phyloP scores from a whole-genome alignment of 2,888 invertebrate species.

The Campopleginae sp. region DNA sequence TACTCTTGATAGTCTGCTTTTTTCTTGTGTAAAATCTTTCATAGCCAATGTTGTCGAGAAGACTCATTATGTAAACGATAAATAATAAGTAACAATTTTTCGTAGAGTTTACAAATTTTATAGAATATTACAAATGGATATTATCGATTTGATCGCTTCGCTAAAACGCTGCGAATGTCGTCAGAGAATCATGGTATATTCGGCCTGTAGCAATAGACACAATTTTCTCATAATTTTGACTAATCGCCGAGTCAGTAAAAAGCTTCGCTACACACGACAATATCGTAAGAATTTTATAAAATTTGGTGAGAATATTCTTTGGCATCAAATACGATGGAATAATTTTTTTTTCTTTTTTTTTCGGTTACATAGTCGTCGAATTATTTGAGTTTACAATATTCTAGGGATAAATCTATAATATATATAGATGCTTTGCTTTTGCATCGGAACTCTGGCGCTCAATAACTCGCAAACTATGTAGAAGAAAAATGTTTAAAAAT shows the following conservation, averaged over 20 bases:
- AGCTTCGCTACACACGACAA: no score
- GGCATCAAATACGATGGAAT: no score
- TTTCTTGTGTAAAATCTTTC: constrained; percentile 48
- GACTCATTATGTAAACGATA: constrained; percentile 18
- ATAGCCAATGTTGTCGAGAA: constrained; percentile 47
- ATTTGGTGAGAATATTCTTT: no score
- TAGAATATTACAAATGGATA: constrained; percentile 48
- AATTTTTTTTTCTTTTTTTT: no score
- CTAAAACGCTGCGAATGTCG: constrained; percentile 7
- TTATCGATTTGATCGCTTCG: constrained; percentile 27
- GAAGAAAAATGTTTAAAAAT: no score
- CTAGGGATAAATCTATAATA: no score
- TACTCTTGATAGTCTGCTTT: constrained; percentile 24
- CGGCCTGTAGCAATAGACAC: constrained; percentile 38
- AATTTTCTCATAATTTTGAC: constrained; percentile 59
- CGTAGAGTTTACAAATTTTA: constrained; percentile 59
- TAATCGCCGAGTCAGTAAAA: constrained; percentile 27
- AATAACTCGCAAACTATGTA: no score
- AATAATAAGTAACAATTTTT: constrained; percentile 28
- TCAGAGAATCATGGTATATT: constrained; percentile 57
- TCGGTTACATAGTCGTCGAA: no score
- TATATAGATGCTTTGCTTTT: no score
- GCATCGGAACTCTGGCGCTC: no score
- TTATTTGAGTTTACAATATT: no score
- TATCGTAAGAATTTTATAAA: no score